Percentiles rank a stretch among this genome's conserved stretches.
These are phyloP conservation scores for Neoseiulus cucumeris DNA, from an alignment of 1,140 invertebrate species.

Conservation along the genomic window DNA sequence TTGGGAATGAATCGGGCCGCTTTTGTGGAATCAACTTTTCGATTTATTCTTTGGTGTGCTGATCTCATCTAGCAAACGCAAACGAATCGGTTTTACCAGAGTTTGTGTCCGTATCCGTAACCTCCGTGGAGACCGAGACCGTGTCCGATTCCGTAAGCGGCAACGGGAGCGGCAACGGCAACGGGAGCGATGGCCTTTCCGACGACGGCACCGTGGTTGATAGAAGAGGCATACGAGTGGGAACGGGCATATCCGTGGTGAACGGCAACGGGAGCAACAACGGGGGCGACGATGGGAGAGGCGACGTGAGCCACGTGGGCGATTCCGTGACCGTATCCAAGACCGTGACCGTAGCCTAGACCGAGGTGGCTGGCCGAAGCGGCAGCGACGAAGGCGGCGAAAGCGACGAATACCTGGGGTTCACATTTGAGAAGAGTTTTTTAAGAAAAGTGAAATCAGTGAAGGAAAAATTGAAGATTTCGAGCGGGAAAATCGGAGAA, in stretches of 20 bases:
- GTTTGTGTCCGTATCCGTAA: constrained; percentile 3
- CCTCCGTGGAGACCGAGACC: background rate
- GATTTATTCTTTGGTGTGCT: constrained; percentile 9
- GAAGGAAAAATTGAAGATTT: no score
- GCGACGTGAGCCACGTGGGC: background rate
- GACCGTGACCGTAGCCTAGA: background rate
- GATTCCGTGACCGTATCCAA: background rate
- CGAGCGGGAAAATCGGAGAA: no score
- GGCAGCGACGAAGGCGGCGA: background rate
- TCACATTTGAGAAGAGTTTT: no score
- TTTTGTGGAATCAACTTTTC: background rate
- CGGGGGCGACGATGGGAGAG: background rate
- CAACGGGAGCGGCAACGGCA: background rate
- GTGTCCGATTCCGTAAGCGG: background rate
- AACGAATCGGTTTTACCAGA: background rate
- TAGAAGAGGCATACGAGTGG: background rate
- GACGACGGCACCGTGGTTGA: constrained; percentile 2
- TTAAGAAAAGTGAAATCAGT: no score
- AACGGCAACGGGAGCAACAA: background rate
- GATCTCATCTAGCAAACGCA: background rate
- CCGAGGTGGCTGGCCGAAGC: background rate
- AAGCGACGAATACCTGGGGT: background rate
- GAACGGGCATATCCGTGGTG: background rate
- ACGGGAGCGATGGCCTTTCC: background rate
- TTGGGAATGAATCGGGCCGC: background rate